A percentile compares a stretch with the other conserved stretches of the same genome.
Evolutionary conservation across 1,140 invertebrate genomes (phyloP).

Genomic region (Drosophila aff.): DNA sequence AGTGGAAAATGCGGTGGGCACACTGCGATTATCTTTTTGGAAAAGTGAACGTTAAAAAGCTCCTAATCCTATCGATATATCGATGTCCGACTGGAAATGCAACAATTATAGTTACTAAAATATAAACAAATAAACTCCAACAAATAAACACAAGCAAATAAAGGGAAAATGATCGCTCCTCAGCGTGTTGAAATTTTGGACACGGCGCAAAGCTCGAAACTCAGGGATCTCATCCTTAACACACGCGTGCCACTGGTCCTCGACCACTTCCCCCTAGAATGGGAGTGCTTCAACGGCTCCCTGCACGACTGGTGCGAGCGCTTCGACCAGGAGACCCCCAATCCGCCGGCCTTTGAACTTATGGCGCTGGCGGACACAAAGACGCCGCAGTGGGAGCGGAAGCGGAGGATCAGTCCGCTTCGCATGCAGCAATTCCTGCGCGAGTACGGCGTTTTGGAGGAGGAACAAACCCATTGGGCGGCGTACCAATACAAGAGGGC

Average conservation of each 20-base stretch:
- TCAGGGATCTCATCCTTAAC: constrained; percentile 75
- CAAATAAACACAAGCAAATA: not conserved
- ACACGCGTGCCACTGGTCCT: constrained; percentile 66
- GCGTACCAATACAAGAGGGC: constrained; percentile 86
- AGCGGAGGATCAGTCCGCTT: constrained; percentile 86
- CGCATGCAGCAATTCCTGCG: constrained; percentile 88
- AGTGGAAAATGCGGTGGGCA: too few species aligned
- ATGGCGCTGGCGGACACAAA: constrained; percentile 84
- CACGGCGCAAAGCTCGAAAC: constrained; percentile 24
- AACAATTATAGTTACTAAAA: too few species aligned
- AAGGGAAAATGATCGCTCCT: too few species aligned
- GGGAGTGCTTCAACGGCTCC: constrained; percentile 69
- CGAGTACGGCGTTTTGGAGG: constrained; percentile 75
- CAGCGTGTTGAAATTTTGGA: too few species aligned
- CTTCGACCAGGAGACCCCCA: constrained; percentile 77
- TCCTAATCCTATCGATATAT: too few species aligned
- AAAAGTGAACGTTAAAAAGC: too few species aligned
- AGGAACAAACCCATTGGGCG: constrained; percentile 85
- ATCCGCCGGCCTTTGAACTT: constrained; percentile 84
- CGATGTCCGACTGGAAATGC: too few species aligned
- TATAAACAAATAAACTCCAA: not conserved
- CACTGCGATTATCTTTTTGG: too few species aligned
- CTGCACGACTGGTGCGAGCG: constrained; percentile 86
- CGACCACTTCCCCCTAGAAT: constrained; percentile 59
- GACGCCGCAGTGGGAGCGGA: constrained; percentile 92